Evolutionary conservation across 2,888 invertebrate species (phyloP).

Genomic region (Nomada fucata): DNA sequence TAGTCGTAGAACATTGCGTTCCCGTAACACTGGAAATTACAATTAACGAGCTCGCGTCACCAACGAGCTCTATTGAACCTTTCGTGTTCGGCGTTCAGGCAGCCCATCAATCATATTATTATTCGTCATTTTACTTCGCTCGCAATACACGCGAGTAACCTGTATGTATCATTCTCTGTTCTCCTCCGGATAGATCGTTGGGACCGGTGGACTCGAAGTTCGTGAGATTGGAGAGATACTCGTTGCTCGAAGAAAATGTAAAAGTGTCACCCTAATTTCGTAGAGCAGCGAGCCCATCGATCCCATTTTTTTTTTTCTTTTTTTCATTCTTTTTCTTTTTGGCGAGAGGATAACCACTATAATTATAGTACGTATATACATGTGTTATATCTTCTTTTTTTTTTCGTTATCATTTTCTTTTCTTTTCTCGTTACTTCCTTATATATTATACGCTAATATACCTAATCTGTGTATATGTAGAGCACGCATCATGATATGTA

Average conservation of each 20-base stretch:
- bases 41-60: slow-evolving; percentile 14
- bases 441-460: slow-evolving; percentile 58
- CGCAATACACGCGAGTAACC: neutral
- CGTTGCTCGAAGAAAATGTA: slow-evolving; percentile 13
- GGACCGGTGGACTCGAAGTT: neutral
- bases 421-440: slow-evolving; percentile 25
- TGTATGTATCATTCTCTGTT: neutral
- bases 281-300: slow-evolving; percentile 23
- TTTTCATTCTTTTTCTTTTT: slow-evolving; percentile 9
- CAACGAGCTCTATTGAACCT: slow-evolving; percentile 22
- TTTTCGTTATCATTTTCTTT: slow-evolving; percentile 18
- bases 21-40: slow-evolving; percentile 32
- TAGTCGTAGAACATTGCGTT: slow-evolving; percentile 39
- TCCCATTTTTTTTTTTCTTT: neutral
- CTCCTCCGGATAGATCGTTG: neutral
- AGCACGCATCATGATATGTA: slow-evolving; percentile 82
- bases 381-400: slow-evolving; percentile 18
- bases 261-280: slow-evolving; percentile 30
- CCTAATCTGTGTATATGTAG: slow-evolving; percentile 53
- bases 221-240: slow-evolving; percentile 32
- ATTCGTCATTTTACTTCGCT: neutral
- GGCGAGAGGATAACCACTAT: slow-evolving; percentile 38
- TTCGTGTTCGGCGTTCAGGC: slow-evolving; percentile 58
- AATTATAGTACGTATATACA: slow-evolving; percentile 47
- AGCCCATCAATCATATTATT: slow-evolving; percentile 42